A percentile compares a stretch with the other conserved stretches of the same genome.
These are phyloP conservation scores for Aix galericulata DNA, from an alignment of 2,113 vertebrate genomes.

Conservation along the genomic window DNA sequence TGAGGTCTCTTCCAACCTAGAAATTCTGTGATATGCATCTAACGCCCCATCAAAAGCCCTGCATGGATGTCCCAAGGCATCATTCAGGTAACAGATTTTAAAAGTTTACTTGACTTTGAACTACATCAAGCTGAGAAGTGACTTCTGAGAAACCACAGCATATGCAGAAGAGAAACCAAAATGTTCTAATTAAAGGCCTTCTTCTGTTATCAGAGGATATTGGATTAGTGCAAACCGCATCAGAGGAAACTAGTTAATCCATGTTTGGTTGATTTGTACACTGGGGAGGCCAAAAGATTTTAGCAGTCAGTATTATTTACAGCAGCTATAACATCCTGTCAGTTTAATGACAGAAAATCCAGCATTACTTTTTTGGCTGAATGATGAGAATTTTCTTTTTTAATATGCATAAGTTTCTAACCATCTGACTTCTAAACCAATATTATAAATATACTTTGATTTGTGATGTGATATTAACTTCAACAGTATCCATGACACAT, in stretches of 20 bases:
- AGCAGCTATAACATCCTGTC: conserved; percentile 33
- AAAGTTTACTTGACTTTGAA: neutral
- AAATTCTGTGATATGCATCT: neutral
- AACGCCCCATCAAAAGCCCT: neutral
- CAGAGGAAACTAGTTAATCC: conserved; percentile 50
- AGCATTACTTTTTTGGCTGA: neutral
- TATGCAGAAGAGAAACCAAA: neutral
- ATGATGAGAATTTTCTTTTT: neutral
- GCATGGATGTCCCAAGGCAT: neutral
- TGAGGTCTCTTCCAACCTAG: too few relatives aligned
- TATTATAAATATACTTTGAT: conserved; percentile 4
- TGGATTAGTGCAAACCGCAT: conserved; percentile 50
- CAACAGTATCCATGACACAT: neutral
- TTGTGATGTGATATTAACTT: conserved; percentile 1
- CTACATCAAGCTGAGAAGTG: neutral
- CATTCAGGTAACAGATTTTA: neutral
- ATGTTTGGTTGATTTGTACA: conserved; percentile 22
- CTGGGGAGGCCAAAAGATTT: conserved; percentile 32
- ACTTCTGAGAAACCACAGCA: conserved; percentile 11
- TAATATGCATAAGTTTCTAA: neutral
- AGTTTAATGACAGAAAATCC: conserved; percentile 44
- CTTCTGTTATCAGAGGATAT: conserved; percentile 27
- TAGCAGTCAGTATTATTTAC: conserved; percentile 52
- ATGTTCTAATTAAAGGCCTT: conserved; percentile 11
- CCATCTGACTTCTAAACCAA: neutral